phyloP scores from a whole-genome alignment of 1,140 invertebrate genomes.

The Monomorium pharaonis region DNA sequence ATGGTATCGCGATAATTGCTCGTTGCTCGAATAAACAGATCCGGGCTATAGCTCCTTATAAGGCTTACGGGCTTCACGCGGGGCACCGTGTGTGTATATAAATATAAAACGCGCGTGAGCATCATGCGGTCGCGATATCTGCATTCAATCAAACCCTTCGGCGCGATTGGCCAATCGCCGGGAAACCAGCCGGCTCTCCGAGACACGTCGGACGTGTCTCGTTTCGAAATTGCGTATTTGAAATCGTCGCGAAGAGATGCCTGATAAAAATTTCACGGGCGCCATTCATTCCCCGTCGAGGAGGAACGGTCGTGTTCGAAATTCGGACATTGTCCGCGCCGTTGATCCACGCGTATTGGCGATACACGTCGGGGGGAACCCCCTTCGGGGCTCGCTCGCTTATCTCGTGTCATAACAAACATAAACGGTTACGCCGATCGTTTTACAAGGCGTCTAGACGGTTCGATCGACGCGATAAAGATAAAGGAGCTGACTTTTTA shows the following conservation, averaged over 20 bases:
- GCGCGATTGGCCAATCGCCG: constrained; percentile 39
- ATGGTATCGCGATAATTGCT: constrained; percentile 55
- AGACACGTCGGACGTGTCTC: constrained; percentile 49
- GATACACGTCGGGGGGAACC: neutral
- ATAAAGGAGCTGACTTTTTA: neutral
- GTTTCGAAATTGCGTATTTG: constrained; percentile 57
- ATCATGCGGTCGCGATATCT: constrained; percentile 14
- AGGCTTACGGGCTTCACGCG: constrained; percentile 38
- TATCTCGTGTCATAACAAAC: neutral
- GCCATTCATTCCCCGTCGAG: constrained; percentile 4
- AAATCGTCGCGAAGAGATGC: constrained; percentile 45
- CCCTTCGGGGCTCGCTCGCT: neutral
- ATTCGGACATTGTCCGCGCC: neutral
- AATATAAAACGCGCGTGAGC: neutral
- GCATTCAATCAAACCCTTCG: constrained; percentile 24
- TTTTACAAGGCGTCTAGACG: neutral
- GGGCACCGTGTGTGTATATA: neutral
- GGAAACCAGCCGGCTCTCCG: constrained; percentile 19
- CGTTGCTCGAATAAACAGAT: constrained; percentile 45
- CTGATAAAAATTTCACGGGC: constrained; percentile 51
- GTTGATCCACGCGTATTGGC: neutral
- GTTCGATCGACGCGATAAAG: neutral
- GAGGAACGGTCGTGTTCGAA: neutral
- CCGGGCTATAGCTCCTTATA: constrained; percentile 47
- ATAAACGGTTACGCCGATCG: neutral